A percentile compares a stretch with the other conserved stretches of the same genome.
Conservation (phyloP, 2,113 vertebrate species). For the Chloropsis cyanopogon region DNA sequence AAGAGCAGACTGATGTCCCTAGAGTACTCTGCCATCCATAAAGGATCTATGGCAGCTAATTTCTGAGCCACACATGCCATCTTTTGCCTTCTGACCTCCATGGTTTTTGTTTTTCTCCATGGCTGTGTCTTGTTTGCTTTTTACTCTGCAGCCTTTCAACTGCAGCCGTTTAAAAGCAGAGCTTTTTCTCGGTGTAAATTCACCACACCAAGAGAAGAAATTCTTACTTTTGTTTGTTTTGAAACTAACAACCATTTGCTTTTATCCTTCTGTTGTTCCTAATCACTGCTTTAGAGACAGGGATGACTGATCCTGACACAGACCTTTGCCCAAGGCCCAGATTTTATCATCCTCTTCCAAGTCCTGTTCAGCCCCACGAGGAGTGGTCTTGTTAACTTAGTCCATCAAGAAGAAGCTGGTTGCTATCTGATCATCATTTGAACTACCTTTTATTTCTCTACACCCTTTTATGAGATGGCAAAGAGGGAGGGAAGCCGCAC, state of each 20-base stretch:
- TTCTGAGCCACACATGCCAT: fast-evolving
- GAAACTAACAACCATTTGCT: neutral
- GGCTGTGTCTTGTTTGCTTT: neutral
- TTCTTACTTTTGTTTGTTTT: neutral
- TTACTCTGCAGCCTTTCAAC: neutral
- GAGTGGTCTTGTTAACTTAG: neutral
- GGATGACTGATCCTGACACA: neutral
- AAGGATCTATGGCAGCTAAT: neutral
- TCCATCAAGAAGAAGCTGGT: neutral
- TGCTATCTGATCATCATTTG: fast-evolving
- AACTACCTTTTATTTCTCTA: neutral
- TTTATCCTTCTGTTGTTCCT: neutral
- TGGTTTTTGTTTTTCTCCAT: neutral
- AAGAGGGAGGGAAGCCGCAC: neutral
- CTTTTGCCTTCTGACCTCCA: neutral
- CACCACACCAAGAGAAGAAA: neutral
- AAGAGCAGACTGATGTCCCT: neutral
- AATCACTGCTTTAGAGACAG: neutral
- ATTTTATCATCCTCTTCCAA: neutral
- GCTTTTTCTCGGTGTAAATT: neutral
- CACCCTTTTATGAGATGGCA: neutral
- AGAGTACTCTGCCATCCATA: neutral
- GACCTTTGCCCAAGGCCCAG: fast-evolving
- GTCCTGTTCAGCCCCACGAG: neutral
- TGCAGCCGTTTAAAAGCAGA: neutral